Percentiles rank a stretch among this genome's conserved stretches.
Evolutionary conservation across 2,797 vertebrate genomes (phyloP).

Genomic region (Hippocampus kuda): DNA sequence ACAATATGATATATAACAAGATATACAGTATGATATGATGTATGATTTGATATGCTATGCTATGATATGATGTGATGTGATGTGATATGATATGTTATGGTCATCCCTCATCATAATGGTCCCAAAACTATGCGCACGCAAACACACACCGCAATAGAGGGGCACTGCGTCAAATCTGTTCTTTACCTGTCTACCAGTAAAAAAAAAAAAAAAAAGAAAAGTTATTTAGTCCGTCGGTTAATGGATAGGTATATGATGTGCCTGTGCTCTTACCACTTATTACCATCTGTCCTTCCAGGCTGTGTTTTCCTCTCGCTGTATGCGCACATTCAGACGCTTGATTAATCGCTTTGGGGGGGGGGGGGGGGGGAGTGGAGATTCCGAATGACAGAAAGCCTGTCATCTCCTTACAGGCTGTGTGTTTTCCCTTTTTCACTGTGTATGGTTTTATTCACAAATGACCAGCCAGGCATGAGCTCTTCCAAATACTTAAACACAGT

Average conservation of each 20-base stretch:
- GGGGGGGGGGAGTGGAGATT: conserved; percentile 20
- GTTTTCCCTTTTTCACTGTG: conserved; percentile 12
- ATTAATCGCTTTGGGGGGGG: conserved; percentile 49
- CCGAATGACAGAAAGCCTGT: conserved; percentile 45
- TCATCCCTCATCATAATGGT: background rate
- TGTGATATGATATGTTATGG: too few species aligned
- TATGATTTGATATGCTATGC: too few species aligned
- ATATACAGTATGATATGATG: too few species aligned
- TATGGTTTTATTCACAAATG: conserved; percentile 51
- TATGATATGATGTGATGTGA: too few species aligned
- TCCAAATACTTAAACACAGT: conserved; percentile 41
- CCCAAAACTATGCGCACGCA: background rate
- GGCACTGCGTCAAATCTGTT: background rate
- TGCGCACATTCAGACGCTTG: conserved; percentile 28
- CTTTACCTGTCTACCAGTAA: background rate
- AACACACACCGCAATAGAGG: background rate
- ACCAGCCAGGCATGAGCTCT: conserved; percentile 42
- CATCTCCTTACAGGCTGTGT: conserved; percentile 17
- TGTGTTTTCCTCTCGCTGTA: conserved; percentile 19
- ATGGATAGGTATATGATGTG: conserved; percentile 1
- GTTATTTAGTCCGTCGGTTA: background rate
- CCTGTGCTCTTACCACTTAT: conserved; percentile 18
- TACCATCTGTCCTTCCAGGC: conserved; percentile 28
- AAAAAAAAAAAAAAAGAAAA: background rate
- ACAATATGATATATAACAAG: too few species aligned